Evolutionary conservation across 1,140 invertebrate species (phyloP), one percentile per base, ranked within the genome.

Genomic region (Drosophila rhopaloa): DNA sequence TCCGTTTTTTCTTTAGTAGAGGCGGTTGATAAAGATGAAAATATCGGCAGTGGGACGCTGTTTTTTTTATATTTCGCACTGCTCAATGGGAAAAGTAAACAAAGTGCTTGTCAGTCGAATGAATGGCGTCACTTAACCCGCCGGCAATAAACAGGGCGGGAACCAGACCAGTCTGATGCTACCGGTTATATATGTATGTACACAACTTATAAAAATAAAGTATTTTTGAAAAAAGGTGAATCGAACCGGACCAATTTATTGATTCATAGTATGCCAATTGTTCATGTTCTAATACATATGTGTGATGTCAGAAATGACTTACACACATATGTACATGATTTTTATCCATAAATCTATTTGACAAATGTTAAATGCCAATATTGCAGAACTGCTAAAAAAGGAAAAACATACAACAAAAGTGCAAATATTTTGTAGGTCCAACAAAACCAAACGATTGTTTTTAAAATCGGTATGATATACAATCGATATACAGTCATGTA

Each of bases 91-190:
- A 6, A 51, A 16, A 19, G 50, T 35, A 59, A 35, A 32, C 58
- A 19, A 61, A 41, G 11, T 5, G 37, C 13, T 51, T 27, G 48
- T 1, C 32, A 16, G 9, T n/a, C 11, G 9, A 19, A 16, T 37
- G 32, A 37, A 37, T 35, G 50, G 50, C 50, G 50, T 51, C 50
- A 19, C 50, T 37, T 19, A 37, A n/a, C 50, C 35, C 10, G 14
- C 14, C 9, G n/a, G 4, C 14, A 19, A 10, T 59, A 29, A 35
- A 40, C 16, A 37, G 57, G 60, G 38, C 38, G 55, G 54, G 27
- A 43, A 43, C 16, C 5, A 9, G 10, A 9, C 35, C 16, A 13
- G 27, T 14, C 32, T 24, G 55, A 43, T n/a, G 37, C 24, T 19
- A 29, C 16, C 14, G 54, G 14, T 19, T 16, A 16, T 16, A 16